phyloP scores from a whole-genome alignment of 2,113 vertebrate species.

The Leucopsar rothschildi region DNA sequence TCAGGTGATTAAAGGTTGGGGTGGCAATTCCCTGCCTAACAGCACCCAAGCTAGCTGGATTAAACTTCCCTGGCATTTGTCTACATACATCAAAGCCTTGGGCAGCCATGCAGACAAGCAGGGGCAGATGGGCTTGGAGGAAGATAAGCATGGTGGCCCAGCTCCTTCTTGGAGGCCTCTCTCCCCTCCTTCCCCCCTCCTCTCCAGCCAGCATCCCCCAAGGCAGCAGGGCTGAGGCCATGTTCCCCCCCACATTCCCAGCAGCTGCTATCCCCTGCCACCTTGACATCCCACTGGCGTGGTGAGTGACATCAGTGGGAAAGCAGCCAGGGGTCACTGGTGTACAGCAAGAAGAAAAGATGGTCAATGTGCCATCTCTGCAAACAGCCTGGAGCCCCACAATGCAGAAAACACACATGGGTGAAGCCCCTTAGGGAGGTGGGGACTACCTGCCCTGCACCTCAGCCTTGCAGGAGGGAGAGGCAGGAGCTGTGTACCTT shows the following conservation, averaged over 20 bases:
- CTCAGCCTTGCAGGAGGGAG: background rate
- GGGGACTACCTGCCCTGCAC: background rate
- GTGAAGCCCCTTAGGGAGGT: background rate
- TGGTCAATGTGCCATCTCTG: background rate
- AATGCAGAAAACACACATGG: rapidly evolving
- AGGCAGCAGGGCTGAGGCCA: background rate
- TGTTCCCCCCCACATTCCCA: background rate
- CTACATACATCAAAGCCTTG: rapidly evolving
- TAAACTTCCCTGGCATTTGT: background rate
- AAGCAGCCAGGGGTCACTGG: background rate
- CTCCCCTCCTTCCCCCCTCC: background rate
- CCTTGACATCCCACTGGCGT: rapidly evolving
- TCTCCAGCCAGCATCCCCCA: background rate
- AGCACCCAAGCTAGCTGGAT: background rate
- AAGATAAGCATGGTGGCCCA: background rate
- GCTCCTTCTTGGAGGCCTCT: background rate
- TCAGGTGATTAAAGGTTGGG: background rate
- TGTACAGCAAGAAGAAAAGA: background rate
- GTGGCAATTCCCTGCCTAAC: background rate
- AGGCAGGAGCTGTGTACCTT: rapidly evolving
- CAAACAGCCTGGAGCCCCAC: background rate
- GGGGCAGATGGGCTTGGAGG: background rate
- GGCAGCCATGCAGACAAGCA: background rate
- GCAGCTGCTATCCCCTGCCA: background rate
- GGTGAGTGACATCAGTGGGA: background rate